phyloP scores from a whole-genome alignment of 35 echinoderm and acorn worm genomes.

The Acanthaster planci region DNA sequence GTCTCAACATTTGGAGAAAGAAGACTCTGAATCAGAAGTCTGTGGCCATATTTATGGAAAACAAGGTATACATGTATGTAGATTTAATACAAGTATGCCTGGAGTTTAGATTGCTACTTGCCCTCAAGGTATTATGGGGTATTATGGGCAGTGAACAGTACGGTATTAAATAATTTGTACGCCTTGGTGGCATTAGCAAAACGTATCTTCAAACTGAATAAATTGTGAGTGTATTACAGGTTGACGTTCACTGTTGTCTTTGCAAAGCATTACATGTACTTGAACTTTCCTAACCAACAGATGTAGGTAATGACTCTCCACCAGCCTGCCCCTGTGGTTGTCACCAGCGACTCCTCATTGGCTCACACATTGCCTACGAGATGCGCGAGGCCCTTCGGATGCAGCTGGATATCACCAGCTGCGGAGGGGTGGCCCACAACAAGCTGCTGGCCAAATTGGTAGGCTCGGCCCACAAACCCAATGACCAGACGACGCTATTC shows the following conservation, averaged over 20 bases:
- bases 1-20: slow-evolving; percentile 36
- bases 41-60: slow-evolving; percentile 44
- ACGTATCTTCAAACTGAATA: no score
- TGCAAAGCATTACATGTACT: no score
- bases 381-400: slow-evolving; percentile 57
- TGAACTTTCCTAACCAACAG: no score
- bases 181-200: no score
- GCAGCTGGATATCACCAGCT: slow-evolving; percentile 77
- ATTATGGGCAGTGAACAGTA: no score
- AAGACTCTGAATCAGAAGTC: not conserved
- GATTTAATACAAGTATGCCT: no score
- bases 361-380: slow-evolving; percentile 79
- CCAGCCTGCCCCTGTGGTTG: slow-evolving; percentile 76
- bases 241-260: no score
- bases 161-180: no score
- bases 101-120: no score
- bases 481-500: slow-evolving; percentile 80
- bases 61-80: not conserved
- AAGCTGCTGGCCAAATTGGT: slow-evolving; percentile 93
- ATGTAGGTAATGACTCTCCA: not conserved
- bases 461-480: slow-evolving; percentile 78
- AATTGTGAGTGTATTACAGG: no score
- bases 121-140: no score
- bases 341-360: slow-evolving; percentile 66
- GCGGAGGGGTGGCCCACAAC: slow-evolving; percentile 87